A percentile compares a stretch with the other conserved stretches of the same genome.
These are phyloP conservation scores for Diabrotica undecimpunctata DNA, from an alignment of 1,140 invertebrate species.

Conservation along the genomic window DNA sequence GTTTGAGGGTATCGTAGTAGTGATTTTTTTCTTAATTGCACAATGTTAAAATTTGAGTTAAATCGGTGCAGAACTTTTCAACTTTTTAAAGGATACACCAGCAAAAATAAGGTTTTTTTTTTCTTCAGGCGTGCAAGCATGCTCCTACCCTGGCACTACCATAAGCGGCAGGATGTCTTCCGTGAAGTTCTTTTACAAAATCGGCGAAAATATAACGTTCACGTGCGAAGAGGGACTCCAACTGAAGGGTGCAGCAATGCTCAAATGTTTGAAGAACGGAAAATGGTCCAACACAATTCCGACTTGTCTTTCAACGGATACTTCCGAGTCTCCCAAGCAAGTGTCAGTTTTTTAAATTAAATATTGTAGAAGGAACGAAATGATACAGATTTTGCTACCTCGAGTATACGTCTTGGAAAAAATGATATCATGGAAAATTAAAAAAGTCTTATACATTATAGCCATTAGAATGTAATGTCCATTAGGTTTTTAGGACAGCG, in stretches of 20 bases:
- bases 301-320: conserved; percentile 55
- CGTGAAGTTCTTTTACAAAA: conserved; percentile 82
- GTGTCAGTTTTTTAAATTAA: background rate
- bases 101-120: background rate
- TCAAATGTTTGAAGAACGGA: conserved; percentile 74
- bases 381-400: too few species aligned
- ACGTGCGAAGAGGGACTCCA: conserved; percentile 74
- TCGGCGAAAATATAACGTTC: conserved; percentile 80
- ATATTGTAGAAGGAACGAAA: too few species aligned
- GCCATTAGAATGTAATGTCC: too few species aligned
- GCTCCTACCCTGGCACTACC: conserved; percentile 79
- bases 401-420: too few species aligned
- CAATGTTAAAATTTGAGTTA: too few species aligned
- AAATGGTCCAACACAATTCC: conserved; percentile 84
- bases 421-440: too few species aligned
- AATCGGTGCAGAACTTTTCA: too few species aligned
- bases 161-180: conserved; percentile 79
- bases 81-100: too few species aligned
- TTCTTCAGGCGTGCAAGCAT: conserved; percentile 68
- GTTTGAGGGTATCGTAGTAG: too few species aligned
- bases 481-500: too few species aligned
- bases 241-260: conserved; percentile 68
- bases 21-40: too few species aligned
- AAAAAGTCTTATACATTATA: too few species aligned
- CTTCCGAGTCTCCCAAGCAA: conserved; percentile 4